Base-by-base conservation (phyloP, 2,113 vertebrate genomes). In the Malurus alboscapulatus region DNA sequence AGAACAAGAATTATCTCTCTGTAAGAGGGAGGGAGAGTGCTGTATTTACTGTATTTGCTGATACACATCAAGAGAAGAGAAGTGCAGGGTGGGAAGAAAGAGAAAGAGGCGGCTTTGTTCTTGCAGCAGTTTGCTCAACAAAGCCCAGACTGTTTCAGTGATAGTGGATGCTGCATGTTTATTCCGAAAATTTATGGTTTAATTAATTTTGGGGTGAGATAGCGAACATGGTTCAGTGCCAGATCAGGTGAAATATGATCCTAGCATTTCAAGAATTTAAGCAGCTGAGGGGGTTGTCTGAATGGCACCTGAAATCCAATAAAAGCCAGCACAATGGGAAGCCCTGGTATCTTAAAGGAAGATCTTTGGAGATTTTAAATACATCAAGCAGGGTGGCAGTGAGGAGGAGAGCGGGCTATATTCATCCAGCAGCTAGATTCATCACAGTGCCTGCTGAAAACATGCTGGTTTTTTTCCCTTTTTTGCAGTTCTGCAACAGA, bases 181-280 rank as follows among this genome's bases (percentile, higher is more conserved):
- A 95, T 96, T 94, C 94, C 0, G 58, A 94, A 93, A 95, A 97
- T 97, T 97, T 96, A 96, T 97, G 96, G 94, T 96, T 96, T 95
- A 95, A 97, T 97, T 97, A 96, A 97, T 97, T 96, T 95, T 76
- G 93, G 91, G 91, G 92, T 88, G 96, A 97, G 96, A 94, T 96
- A 96, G 91, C 29, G 81, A 97, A 47, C 90, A 91, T 87, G 92
- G 92, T 94, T 94, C 86, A 90, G 84, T 90, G 88, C 95, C 94
- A 96, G 93, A 96, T 95, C 89, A 96, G 88, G 96, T 96, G 97
- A 97, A 97, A 97, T 95, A 89, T 55, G 95, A 97, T 91, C 82
- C 63, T 50, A 95, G 87, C 91, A 96, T 95, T 95, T 95, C 87
- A 95, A 93, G 93, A 94, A 96, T 92, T 82, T 62, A 80, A 90